These are phyloP conservation scores for Halcyon malimbica DNA, from an alignment of 2,113 vertebrate species.

Conservation along the genomic window DNA sequence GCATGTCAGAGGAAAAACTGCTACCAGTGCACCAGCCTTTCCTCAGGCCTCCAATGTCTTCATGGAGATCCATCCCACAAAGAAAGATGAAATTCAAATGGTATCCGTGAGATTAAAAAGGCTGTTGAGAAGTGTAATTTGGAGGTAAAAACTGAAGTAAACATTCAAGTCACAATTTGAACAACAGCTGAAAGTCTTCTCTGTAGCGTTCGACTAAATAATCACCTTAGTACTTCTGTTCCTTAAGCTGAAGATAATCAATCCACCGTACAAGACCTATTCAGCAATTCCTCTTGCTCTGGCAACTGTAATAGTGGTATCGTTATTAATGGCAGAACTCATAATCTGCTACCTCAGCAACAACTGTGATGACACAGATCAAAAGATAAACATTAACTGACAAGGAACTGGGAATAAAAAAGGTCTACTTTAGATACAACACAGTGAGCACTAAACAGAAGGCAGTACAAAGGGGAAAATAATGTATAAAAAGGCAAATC, in stretches of 20 bases:
- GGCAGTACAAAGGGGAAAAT: background rate
- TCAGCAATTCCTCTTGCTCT: background rate
- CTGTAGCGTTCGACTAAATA: background rate
- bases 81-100: background rate
- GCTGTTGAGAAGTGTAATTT: background rate
- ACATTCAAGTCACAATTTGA: background rate
- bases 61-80: background rate
- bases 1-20: rapidly evolving
- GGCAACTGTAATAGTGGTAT: background rate
- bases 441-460: background rate
- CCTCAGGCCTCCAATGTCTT: background rate
- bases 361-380: background rate
- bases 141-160: background rate
- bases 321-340: background rate
- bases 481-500: background rate
- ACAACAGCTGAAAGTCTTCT: background rate
- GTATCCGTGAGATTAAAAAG: background rate
- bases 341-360: background rate
- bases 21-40: background rate
- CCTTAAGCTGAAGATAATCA: background rate
- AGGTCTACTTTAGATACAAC: background rate
- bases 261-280: background rate
- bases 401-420: background rate
- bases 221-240: background rate
- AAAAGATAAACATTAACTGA: background rate